These are phyloP conservation scores for Salvelinus alpinus DNA, from an alignment of 2,113 vertebrate species.

Conservation along the genomic window DNA sequence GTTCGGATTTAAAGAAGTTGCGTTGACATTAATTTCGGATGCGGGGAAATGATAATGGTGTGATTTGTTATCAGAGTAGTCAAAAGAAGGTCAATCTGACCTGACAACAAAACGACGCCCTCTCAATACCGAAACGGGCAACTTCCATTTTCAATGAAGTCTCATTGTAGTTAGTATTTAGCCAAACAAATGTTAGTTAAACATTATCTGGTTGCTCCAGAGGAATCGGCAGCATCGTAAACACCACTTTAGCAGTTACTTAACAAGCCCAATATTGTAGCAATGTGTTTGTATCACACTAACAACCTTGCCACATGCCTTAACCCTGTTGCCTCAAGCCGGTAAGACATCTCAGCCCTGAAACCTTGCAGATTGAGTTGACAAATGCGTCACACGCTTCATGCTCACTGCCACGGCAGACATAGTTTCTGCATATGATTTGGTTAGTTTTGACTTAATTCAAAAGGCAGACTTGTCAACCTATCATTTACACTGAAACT, in stretches of 20 bases:
- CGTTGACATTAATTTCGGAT: conserved; percentile 25
- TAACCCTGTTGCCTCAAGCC: background rate
- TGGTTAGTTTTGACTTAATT: conserved; percentile 44
- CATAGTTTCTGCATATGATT: conserved; percentile 41
- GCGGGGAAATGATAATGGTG: conserved; percentile 23
- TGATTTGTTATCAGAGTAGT: conserved; percentile 23
- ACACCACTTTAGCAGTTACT: background rate
- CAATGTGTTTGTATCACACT: conserved; percentile 12
- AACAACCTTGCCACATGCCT: conserved; percentile 1
- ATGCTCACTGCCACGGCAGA: conserved; percentile 9
- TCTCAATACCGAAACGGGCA: background rate
- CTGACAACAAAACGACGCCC: background rate
- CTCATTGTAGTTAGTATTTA: background rate
- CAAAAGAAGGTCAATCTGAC: conserved; percentile 18
- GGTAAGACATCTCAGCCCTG: conserved; percentile 10
- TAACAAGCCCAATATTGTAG: background rate
- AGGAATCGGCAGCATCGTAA: background rate
- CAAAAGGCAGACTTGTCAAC: conserved; percentile 30
- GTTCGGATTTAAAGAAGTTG: conserved; percentile 35
- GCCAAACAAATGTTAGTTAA: background rate
- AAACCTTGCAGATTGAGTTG: conserved; percentile 12
- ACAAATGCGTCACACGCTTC: conserved; percentile 13
- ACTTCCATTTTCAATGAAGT: background rate
- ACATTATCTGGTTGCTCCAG: background rate
- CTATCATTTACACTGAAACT: conserved; percentile 42